A percentile compares a stretch with the other conserved stretches of the same genome.
These are phyloP conservation scores for Odontesthes bonariensis DNA, from an alignment of 2,113 vertebrate genomes.

Conservation along the genomic window DNA sequence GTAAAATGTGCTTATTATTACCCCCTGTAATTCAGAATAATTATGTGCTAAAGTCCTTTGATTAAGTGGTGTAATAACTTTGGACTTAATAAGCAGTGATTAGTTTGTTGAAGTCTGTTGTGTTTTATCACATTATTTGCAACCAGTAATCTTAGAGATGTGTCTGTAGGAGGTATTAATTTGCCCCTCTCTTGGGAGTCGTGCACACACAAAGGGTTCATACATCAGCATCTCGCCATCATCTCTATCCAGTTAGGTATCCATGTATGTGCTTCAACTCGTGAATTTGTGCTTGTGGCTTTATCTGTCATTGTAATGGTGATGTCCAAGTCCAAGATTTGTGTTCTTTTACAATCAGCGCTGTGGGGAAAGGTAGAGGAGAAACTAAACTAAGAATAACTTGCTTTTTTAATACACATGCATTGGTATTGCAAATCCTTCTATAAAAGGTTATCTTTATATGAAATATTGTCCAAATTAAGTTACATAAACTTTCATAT, in stretches of 20 bases:
- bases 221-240: background rate
- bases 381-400: no score
- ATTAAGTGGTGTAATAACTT: background rate
- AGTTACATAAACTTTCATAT: no score
- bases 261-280: background rate
- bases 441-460: no score
- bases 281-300: background rate
- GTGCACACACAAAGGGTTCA: background rate
- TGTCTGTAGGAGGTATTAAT: background rate
- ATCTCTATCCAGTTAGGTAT: background rate
- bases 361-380: background rate
- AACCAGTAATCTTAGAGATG: background rate
- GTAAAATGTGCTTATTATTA: constrained; percentile 17
- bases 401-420: background rate
- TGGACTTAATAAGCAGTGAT: background rate
- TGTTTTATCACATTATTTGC: background rate
- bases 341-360: background rate
- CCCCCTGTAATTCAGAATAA: constrained; percentile 4
- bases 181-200: background rate
- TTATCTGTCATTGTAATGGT: constrained; percentile 29
- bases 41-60: background rate
- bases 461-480: no score
- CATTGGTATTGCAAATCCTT: no score
- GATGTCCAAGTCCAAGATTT: background rate
- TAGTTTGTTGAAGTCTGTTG: background rate